phyloP scores from a whole-genome alignment of 2,797 vertebrate species.

The Tangara arthus region DNA sequence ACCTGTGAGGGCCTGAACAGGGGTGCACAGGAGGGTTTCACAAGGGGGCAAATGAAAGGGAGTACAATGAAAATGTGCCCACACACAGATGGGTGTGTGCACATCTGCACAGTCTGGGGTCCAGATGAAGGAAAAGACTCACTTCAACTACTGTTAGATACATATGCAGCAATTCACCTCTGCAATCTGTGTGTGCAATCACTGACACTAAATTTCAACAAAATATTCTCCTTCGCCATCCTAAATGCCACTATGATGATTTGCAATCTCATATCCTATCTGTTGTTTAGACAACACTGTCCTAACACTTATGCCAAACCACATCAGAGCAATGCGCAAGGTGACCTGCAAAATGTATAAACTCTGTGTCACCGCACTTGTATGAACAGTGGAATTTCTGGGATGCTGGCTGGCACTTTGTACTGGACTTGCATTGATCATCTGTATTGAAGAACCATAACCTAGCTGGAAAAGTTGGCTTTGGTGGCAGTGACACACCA shows the following conservation, averaged over 20 bases:
- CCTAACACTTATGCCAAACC: not conserved
- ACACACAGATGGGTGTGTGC: not conserved
- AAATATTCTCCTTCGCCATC: not conserved
- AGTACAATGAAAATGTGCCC: not conserved
- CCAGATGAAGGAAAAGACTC: not conserved
- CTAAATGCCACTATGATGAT: not conserved
- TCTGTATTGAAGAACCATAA: not conserved
- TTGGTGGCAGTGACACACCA: not conserved
- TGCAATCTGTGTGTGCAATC: not conserved
- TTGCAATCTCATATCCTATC: not conserved
- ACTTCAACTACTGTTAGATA: not conserved
- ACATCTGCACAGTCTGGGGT: not conserved
- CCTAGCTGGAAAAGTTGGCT: not conserved
- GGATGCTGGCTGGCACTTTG: not conserved
- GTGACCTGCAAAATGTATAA: not conserved
- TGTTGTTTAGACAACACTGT: not conserved
- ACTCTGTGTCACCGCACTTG: not conserved
- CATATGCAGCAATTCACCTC: not conserved
- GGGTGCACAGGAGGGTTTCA: not conserved
- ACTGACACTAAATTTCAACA: not conserved
- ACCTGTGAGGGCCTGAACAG: rapidly evolving
- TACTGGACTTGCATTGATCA: not conserved
- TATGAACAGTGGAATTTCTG: not conserved
- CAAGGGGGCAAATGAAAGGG: not conserved
- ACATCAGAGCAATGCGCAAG: not conserved